Conservation (phyloP, 2,113 vertebrate genomes). For the Caloenas nicobarica region DNA sequence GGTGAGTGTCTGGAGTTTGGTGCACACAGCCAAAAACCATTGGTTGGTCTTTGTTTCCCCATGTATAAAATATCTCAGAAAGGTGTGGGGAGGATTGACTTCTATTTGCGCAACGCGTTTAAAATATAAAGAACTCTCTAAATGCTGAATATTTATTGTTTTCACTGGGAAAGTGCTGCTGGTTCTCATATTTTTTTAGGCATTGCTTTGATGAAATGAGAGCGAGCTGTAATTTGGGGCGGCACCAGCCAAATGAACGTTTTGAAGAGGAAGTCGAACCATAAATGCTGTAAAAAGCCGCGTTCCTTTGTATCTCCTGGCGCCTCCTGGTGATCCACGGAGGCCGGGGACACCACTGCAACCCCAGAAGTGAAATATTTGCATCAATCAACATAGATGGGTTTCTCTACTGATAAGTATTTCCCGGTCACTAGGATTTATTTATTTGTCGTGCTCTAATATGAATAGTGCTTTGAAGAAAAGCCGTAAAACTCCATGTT, state of each 20-base stretch:
- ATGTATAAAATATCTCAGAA: not conserved
- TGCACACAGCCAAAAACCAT: not conserved
- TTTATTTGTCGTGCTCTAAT: not conserved
- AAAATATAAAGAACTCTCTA: not conserved
- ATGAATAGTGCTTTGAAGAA: not conserved
- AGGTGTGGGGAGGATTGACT: not conserved
- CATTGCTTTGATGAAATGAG: not conserved
- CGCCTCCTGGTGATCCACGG: not conserved
- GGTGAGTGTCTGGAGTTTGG: not conserved
- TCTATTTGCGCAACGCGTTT: fast-evolving
- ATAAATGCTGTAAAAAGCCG: not conserved
- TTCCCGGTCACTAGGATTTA: not conserved
- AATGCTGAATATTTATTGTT: not conserved
- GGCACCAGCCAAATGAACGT: not conserved
- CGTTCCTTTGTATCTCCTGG: fast-evolving
- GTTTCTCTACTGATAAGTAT: not conserved
- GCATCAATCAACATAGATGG: fast-evolving
- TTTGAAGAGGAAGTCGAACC: not conserved
- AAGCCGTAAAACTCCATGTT: not conserved
- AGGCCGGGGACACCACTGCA: not conserved
- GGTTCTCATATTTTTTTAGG: not conserved
- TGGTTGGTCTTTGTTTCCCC: not conserved
- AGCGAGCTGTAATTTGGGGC: not conserved
- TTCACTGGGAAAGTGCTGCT: too few relatives aligned
- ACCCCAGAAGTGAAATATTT: too few relatives aligned